Percentiles rank a stretch among this genome's conserved stretches.
phyloP scores from a whole-genome alignment of 2,888 invertebrate genomes.

The Mechanitis messenoides region DNA sequence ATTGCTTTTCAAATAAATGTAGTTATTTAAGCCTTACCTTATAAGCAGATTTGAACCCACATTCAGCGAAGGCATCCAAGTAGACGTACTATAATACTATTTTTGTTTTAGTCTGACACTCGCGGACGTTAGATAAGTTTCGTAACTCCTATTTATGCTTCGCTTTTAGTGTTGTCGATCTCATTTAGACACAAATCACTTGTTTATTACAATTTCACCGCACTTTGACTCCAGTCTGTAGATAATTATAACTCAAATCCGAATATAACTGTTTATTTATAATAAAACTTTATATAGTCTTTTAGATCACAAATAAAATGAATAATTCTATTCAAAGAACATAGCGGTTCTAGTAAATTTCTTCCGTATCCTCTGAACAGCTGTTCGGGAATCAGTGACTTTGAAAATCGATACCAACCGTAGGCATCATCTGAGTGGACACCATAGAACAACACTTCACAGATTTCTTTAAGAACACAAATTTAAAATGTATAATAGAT shows the following conservation, averaged over 20 bases:
- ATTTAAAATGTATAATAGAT: conserved; percentile 16
- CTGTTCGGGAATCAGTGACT: conserved; percentile 58
- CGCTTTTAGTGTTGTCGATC: neutral
- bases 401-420: conserved; percentile 64
- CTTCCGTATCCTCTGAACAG: conserved; percentile 62
- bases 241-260: too few species aligned
- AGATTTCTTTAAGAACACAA: conserved; percentile 6
- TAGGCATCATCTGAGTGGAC: conserved; percentile 22
- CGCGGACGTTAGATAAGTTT: conserved; percentile 9
- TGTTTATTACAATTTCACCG: neutral
- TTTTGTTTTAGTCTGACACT: conserved; percentile 20
- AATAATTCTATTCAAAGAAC: conserved; percentile 8
- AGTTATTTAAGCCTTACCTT: conserved; percentile 46
- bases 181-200: conserved; percentile 1
- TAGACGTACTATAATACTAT: conserved; percentile 27
- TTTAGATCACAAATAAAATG: neutral
- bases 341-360: conserved; percentile 20
- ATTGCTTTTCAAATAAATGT: too few species aligned
- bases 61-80: conserved; percentile 57
- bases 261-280: neutral
- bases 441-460: conserved; percentile 33
- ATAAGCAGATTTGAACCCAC: conserved; percentile 51
- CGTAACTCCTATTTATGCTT: neutral
- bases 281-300: neutral
- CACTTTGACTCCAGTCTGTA: neutral